These are phyloP conservation scores for Xenentodon cancila DNA, from an alignment of 2,797 vertebrate genomes.

Conservation along the genomic window DNA sequence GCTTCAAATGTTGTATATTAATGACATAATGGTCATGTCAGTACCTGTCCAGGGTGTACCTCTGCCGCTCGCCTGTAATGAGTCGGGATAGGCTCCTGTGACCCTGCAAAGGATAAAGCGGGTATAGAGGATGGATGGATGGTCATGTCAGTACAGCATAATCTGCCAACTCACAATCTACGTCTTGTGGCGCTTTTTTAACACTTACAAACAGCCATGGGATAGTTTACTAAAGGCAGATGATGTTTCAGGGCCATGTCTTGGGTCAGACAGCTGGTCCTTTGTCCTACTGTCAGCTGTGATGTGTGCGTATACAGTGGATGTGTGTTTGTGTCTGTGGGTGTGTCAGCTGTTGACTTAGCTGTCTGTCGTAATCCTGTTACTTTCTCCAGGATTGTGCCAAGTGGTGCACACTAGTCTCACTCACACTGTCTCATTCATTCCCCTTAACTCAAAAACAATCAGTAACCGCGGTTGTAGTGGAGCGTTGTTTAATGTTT, in stretches of 20 bases:
- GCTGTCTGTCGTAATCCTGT: slow-evolving; percentile 71
- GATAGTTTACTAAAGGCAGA: slow-evolving; percentile 19
- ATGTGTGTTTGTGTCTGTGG: slow-evolving; percentile 34
- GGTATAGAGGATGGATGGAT: too few species aligned
- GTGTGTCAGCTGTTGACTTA: slow-evolving; percentile 74
- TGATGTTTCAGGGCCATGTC: slow-evolving; percentile 23
- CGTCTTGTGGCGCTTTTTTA: background rate
- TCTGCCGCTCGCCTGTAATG: too few species aligned
- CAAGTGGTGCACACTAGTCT: slow-evolving; percentile 52
- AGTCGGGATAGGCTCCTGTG: too few species aligned
- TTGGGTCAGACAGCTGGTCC: slow-evolving; percentile 64
- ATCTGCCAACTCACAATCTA: too few species aligned
- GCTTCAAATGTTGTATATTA: too few species aligned
- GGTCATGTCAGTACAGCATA: too few species aligned
- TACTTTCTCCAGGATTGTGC: slow-evolving; percentile 72
- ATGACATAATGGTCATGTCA: too few species aligned
- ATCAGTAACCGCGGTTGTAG: background rate
- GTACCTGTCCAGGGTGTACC: too few species aligned
- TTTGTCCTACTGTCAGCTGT: slow-evolving; percentile 72
- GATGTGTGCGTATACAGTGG: slow-evolving; percentile 32
- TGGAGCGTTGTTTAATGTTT: too few species aligned
- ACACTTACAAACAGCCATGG: background rate
- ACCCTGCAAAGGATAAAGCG: too few species aligned
- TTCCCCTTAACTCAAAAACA: slow-evolving; percentile 1
- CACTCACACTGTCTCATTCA: slow-evolving; percentile 36